A percentile compares a stretch with the other conserved stretches of the same genome.
These are phyloP conservation scores for Mya arenaria DNA, from an alignment of 1,140 invertebrate species.

Conservation along the genomic window DNA sequence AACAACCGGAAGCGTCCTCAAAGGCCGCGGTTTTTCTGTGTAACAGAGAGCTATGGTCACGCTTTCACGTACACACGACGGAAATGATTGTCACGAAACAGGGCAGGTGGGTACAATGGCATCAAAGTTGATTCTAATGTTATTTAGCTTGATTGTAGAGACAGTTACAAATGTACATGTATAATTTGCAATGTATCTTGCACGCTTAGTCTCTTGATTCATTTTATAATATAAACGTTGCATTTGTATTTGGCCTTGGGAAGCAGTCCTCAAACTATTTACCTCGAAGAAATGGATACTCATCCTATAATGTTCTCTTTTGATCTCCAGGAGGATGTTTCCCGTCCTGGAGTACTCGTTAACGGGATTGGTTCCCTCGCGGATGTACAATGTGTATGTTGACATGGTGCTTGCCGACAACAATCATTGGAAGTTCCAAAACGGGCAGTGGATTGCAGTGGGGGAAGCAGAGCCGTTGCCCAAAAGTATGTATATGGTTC, in stretches of 20 bases:
- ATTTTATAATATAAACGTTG: too few relatives aligned
- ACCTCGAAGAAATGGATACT: background rate
- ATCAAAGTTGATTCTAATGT: too few relatives aligned
- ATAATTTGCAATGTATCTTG: too few relatives aligned
- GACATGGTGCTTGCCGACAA: conserved; percentile 85
- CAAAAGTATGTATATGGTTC: conserved; percentile 66
- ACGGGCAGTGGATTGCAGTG: conserved; percentile 76
- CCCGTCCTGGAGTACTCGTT: conserved; percentile 76
- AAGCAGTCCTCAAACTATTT: background rate
- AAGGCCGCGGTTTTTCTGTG: conserved; percentile 74
- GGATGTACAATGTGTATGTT: conserved; percentile 89
- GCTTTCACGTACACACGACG: conserved; percentile 97
- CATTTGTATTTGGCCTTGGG: background rate
- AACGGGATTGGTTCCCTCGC: conserved; percentile 86
- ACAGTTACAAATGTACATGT: too few relatives aligned
- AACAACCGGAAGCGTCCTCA: background rate
- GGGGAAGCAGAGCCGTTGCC: conserved; percentile 74
- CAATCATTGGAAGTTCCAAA: conserved; percentile 78
- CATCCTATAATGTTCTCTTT: background rate
- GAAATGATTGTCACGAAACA: conserved; percentile 99
- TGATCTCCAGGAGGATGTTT: conserved; percentile 78
- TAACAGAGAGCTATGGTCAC: conserved; percentile 94
- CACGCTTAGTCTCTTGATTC: too few relatives aligned
- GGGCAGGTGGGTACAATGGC: conserved; percentile 97
- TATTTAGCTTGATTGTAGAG: too few relatives aligned